These are phyloP conservation scores for Mormyrus iriodes DNA, from an alignment of 2,113 vertebrate genomes.

Conservation along the genomic window DNA sequence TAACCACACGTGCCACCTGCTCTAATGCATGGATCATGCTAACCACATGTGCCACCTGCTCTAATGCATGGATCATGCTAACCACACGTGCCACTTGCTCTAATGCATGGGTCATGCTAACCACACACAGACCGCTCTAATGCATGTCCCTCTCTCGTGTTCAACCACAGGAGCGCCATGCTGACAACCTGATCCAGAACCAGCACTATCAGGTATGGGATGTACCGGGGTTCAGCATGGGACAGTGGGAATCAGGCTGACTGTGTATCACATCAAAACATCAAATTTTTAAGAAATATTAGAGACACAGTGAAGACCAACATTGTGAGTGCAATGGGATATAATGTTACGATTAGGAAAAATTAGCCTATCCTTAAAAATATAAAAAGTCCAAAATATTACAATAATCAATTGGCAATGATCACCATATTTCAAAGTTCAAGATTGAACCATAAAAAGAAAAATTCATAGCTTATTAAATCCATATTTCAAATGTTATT, in stretches of 20 bases:
- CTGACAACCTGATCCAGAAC: constrained; percentile 76
- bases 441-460: background rate
- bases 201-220: constrained; percentile 75
- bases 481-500: background rate
- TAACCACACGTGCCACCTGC: too few species aligned
- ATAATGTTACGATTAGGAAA: background rate
- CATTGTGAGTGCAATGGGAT: background rate
- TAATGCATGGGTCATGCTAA: background rate
- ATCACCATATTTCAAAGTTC: background rate
- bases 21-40: too few species aligned
- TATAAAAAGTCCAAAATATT: background rate
- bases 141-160: background rate
- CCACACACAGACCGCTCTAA: background rate
- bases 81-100: too few species aligned
- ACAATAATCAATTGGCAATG: background rate
- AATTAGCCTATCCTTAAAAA: background rate
- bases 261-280: too few species aligned
- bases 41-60: too few species aligned
- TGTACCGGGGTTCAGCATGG: background rate
- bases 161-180: constrained; percentile 66
- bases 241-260: background rate
- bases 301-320: background rate
- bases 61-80: too few species aligned
- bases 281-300: background rate
- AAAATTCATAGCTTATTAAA: background rate